Conservation (phyloP, 2,888 invertebrate species). For the Buathra laborator region DNA sequence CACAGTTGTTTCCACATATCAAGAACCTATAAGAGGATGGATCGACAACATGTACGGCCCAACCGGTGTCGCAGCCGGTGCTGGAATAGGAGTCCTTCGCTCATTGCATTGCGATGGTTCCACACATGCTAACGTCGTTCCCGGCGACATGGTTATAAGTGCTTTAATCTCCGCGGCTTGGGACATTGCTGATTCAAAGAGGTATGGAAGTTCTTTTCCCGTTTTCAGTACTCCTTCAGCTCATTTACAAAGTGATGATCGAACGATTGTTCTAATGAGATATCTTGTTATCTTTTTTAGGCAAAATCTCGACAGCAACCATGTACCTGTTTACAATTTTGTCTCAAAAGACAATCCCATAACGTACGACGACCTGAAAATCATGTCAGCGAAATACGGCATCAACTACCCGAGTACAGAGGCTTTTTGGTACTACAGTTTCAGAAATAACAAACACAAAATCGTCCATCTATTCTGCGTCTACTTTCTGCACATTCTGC, state of each 20-base stretch:
- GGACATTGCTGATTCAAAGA: conserved; percentile 87
- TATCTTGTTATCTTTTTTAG: conserved; percentile 60
- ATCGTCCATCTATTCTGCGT: conserved; percentile 87
- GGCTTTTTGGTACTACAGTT: conserved; percentile 90
- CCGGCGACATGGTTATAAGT: conserved; percentile 94
- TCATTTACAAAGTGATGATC: neutral
- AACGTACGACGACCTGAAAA: conserved; percentile 91
- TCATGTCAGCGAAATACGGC: conserved; percentile 87
- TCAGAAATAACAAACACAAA: conserved; percentile 88
- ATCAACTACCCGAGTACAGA: conserved; percentile 87
- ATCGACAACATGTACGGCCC: conserved; percentile 97
- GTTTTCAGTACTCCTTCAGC: neutral
- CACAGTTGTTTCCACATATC: conserved; percentile 89
- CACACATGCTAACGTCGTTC: conserved; percentile 92
- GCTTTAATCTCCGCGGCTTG: conserved; percentile 93
- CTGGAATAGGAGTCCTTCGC: conserved; percentile 92
- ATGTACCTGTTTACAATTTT: conserved; percentile 93
- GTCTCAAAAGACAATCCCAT: conserved; percentile 94
- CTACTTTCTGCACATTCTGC: conserved; percentile 88
- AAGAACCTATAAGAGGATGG: conserved; percentile 93
- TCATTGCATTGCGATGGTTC: conserved; percentile 90
- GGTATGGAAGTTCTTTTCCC: conserved; percentile 67
- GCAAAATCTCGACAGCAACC: conserved; percentile 79
- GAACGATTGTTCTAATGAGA: neutral
- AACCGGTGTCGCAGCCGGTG: conserved; percentile 91